These are phyloP conservation scores for Phyllotis vaccarum DNA, from an alignment of 2,797 vertebrate species.

Conservation along the genomic window DNA sequence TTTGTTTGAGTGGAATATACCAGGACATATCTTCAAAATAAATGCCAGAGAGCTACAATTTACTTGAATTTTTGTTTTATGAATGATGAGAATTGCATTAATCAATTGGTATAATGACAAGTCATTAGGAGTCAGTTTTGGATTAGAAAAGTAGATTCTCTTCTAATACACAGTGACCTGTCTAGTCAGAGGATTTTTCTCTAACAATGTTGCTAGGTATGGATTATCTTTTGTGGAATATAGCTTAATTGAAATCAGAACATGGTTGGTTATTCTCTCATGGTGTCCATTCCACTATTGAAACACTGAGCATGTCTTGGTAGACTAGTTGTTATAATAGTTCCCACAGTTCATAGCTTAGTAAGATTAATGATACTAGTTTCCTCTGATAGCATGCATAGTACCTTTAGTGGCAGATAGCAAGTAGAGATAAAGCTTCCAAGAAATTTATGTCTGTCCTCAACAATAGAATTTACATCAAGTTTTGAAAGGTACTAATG, in stretches of 20 bases:
- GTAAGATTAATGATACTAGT: neutral
- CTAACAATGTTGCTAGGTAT: too few species aligned
- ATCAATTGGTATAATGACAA: neutral
- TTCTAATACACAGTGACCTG: neutral
- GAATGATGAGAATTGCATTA: neutral
- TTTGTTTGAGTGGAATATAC: neutral
- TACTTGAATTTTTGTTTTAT: neutral
- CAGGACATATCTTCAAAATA: neutral
- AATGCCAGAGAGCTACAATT: neutral
- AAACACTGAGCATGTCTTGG: neutral
- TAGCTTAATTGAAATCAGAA: neutral
- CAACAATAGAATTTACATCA: neutral
- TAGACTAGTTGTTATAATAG: neutral
- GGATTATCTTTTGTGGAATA: neutral
- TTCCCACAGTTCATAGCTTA: neutral
- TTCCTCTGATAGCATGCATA: neutral
- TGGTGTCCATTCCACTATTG: neutral
- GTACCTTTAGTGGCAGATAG: neutral
- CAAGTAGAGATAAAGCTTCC: neutral
- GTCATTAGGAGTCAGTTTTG: neutral
- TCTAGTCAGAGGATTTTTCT: neutral
- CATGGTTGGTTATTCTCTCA: neutral
- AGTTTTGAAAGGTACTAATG: neutral
- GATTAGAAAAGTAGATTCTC: neutral
- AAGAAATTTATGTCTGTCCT: neutral